Evolutionary conservation across 2,797 vertebrate species (phyloP).

Genomic region (Lycodopsis pacificus): DNA sequence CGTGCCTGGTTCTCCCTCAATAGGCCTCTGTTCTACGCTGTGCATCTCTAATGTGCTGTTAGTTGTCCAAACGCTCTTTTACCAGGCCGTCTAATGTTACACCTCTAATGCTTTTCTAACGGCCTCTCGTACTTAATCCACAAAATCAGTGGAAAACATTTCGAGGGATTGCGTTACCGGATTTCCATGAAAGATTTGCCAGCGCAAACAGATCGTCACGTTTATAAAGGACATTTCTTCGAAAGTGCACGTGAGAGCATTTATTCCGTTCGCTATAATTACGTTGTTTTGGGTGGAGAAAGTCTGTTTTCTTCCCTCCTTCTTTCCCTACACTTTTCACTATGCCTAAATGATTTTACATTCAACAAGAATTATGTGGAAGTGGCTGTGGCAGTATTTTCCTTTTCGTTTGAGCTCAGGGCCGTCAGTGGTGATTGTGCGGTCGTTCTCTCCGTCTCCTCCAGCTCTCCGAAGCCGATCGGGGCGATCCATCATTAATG

Average conservation of each 20-base stretch:
- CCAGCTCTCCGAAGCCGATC: constrained; percentile 93
- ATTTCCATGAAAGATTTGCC: constrained; percentile 66
- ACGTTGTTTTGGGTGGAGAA: constrained; percentile 38
- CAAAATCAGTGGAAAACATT: constrained; percentile 68
- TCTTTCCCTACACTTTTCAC: constrained; percentile 22
- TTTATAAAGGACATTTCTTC: constrained; percentile 48
- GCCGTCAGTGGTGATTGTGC: constrained; percentile 46
- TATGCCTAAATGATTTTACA: constrained; percentile 39
- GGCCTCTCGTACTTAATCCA: constrained; percentile 68
- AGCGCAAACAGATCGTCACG: constrained; percentile 63
- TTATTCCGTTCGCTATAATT: constrained; percentile 42
- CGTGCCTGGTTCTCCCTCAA: constrained; percentile 39
- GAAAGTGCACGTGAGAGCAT: constrained; percentile 45
- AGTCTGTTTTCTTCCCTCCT: constrained; percentile 1
- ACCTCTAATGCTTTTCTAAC: constrained; percentile 74
- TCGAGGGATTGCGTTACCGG: constrained; percentile 59
- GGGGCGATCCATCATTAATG: constrained; percentile 96
- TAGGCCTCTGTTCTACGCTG: constrained; percentile 52
- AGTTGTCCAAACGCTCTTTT: constrained; percentile 75
- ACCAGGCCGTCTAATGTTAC: constrained; percentile 74
- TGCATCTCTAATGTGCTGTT: constrained; percentile 67
- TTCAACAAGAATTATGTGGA: constrained; percentile 53
- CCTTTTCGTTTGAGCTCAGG: constrained; percentile 19
- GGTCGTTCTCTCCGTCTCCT: constrained; percentile 44
- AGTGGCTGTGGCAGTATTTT: constrained; percentile 32